These are phyloP conservation scores for Cryptoprocta ferox DNA, from an alignment of 2,797 vertebrate species.

Conservation along the genomic window DNA sequence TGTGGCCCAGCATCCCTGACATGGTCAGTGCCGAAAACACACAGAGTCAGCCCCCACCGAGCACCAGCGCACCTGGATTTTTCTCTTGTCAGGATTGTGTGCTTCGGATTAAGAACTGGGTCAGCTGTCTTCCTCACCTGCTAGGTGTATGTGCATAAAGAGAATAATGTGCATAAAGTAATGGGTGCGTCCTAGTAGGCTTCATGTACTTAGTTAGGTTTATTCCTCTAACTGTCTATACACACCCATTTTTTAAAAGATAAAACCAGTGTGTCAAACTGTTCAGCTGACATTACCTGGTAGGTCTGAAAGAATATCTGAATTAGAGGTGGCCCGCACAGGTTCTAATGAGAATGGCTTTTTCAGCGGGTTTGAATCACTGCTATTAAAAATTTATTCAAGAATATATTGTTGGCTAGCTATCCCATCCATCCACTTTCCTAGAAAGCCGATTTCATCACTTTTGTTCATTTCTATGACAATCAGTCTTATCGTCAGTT, in stretches of 20 bases:
- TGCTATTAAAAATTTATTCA: neutral
- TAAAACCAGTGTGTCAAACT: neutral
- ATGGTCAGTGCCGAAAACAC: neutral
- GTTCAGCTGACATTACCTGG: neutral
- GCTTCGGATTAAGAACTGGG: neutral
- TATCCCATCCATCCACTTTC: no score
- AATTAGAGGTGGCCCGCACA: constrained; percentile 2
- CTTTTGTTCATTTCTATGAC: neutral
- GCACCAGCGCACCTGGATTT: neutral
- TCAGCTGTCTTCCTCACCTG: neutral
- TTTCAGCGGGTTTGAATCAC: neutral
- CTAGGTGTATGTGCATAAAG: no score
- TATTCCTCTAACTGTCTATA: neutral
- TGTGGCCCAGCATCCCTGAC: neutral
- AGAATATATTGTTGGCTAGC: neutral
- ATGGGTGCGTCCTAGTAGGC: neutral
- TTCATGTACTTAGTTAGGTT: neutral
- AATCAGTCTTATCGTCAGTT: neutral
- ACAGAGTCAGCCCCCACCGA: neutral
- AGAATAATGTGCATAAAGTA: neutral
- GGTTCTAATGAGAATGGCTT: neutral
- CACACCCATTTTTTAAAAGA: neutral
- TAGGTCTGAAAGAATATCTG: constrained; percentile 31
- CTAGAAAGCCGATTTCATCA: neutral
- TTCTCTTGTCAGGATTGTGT: neutral